These are phyloP conservation scores for Hystrix cristata DNA, from an alignment of 2,113 vertebrate species.

Conservation along the genomic window DNA sequence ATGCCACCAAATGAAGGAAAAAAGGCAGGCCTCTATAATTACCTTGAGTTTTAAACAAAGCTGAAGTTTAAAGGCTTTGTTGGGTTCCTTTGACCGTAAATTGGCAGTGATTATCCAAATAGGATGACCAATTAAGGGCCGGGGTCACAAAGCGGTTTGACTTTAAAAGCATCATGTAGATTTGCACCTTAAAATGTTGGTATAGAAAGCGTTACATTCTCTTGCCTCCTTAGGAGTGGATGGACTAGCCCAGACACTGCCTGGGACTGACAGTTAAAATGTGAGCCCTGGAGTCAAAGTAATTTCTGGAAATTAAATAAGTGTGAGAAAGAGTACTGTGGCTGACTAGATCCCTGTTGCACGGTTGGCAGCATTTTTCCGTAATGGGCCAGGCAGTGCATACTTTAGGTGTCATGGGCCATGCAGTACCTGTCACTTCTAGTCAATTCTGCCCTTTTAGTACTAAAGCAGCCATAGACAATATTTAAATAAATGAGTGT, in stretches of 20 bases:
- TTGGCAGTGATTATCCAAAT: slow-evolving; percentile 45
- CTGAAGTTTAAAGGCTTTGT: neutral
- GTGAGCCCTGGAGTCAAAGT: neutral
- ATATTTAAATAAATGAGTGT: neutral
- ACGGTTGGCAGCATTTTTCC: neutral
- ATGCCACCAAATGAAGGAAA: slow-evolving; percentile 8
- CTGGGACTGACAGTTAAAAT: slow-evolving; percentile 55
- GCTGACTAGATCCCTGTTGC: neutral
- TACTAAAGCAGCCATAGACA: neutral
- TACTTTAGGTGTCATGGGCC: neutral
- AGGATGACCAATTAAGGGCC: slow-evolving; percentile 42
- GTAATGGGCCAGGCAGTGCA: neutral
- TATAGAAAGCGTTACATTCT: slow-evolving; percentile 58
- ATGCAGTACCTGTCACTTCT: neutral
- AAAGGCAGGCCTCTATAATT: slow-evolving; percentile 27
- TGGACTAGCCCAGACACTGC: neutral
- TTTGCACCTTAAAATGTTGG: slow-evolving; percentile 52
- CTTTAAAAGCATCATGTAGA: slow-evolving; percentile 39
- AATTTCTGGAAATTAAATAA: slow-evolving; percentile 69
- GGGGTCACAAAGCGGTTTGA: slow-evolving; percentile 40
- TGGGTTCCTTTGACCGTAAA: slow-evolving; percentile 42
- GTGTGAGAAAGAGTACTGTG: neutral
- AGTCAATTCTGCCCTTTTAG: slow-evolving; percentile 17
- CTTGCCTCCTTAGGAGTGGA: slow-evolving; percentile 38
- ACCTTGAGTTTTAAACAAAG: slow-evolving; percentile 56